phyloP scores from a whole-genome alignment of 2,113 vertebrate genomes.

The Stegostoma tigrinum region DNA sequence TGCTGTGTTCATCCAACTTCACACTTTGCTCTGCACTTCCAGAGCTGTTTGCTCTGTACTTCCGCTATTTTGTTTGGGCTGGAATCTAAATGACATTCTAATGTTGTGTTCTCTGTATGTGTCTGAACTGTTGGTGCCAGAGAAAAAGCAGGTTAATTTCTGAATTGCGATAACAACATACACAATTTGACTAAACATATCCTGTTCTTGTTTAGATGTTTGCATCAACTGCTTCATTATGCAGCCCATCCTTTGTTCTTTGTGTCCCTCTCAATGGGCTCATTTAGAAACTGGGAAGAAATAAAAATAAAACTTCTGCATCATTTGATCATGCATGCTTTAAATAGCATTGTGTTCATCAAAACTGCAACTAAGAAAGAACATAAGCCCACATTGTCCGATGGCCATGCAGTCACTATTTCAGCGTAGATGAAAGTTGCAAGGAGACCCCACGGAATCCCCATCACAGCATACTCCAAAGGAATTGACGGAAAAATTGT shows the following conservation, averaged over 20 bases:
- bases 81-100: neutral
- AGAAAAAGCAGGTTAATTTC: neutral
- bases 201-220: neutral
- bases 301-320: neutral
- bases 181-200: neutral
- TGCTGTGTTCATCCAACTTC: too few relatives aligned
- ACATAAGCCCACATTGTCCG: neutral
- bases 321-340: neutral
- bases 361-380: neutral
- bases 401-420: too few relatives aligned
- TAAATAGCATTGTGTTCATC: neutral
- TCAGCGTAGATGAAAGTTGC: too few relatives aligned
- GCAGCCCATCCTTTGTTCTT: neutral
- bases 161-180: neutral
- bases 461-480: too few relatives aligned
- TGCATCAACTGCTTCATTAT: neutral
- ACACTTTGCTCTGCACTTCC: neutral
- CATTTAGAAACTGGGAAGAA: neutral
- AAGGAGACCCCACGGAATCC: too few relatives aligned
- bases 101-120: neutral
- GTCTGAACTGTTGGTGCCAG: neutral
- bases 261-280: neutral
- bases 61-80: neutral
- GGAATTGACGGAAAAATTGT: too few relatives aligned
- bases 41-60: neutral